These are phyloP conservation scores for Alcedo atthis DNA, from an alignment of 2,797 vertebrate genomes.

Conservation along the genomic window DNA sequence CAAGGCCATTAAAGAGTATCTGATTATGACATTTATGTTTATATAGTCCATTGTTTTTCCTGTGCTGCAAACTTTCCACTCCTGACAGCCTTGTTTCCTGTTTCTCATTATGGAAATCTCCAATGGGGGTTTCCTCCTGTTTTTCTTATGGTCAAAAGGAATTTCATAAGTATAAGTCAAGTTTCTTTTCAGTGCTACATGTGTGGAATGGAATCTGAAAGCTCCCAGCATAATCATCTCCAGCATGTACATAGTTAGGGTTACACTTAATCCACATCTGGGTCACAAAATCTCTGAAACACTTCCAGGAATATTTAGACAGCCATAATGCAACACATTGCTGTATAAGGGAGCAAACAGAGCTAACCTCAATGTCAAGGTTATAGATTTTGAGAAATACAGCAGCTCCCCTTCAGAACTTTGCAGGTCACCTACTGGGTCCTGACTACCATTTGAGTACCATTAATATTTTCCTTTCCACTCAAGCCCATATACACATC, in stretches of 20 bases:
- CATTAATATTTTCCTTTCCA: constrained; percentile 52
- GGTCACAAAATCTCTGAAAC: constrained; percentile 52
- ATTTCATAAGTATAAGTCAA: constrained; percentile 63
- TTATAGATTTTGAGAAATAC: constrained; percentile 43
- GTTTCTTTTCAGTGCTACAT: constrained; percentile 58
- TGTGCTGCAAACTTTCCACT: constrained; percentile 58
- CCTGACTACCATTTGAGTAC: constrained; percentile 1
- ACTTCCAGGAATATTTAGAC: constrained; percentile 53
- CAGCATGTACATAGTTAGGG: constrained; percentile 44
- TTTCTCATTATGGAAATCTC: constrained; percentile 64
- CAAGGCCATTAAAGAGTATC: constrained; percentile 40
- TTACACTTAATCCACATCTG: constrained; percentile 68
- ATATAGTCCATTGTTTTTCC: constrained; percentile 60
- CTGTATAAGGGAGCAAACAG: constrained; percentile 19
- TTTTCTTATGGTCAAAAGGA: constrained; percentile 62
- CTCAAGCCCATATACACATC: constrained; percentile 34
- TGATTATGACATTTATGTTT: constrained; percentile 59
- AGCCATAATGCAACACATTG: constrained; percentile 38
- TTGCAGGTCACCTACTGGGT: constrained; percentile 36
- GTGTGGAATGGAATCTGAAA: constrained; percentile 59
- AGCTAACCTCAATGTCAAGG: constrained; percentile 36
- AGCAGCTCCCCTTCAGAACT: constrained; percentile 48
- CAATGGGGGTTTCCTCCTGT: constrained; percentile 59
- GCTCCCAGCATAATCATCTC: constrained; percentile 41
- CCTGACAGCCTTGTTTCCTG: constrained; percentile 50